phyloP scores from a whole-genome alignment of 2,113 vertebrate genomes.

The Sorex araneus region DNA sequence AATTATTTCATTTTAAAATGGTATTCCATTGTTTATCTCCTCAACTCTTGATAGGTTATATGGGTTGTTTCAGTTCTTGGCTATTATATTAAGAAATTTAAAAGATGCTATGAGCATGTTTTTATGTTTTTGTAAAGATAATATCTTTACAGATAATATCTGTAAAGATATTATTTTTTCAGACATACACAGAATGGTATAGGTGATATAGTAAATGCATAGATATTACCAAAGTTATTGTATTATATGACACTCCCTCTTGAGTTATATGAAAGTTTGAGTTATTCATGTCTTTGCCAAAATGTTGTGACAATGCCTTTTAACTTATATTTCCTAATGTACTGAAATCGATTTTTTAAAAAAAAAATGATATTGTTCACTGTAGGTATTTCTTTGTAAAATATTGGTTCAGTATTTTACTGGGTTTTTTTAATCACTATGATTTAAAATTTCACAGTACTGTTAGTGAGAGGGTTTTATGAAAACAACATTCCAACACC shows the following conservation, averaged over 20 bases:
- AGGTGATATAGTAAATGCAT: not conserved
- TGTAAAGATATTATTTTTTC: not conserved
- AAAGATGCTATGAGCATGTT: not conserved
- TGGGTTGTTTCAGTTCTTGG: not conserved
- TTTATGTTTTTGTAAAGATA: constrained; percentile 18
- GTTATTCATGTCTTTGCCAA: not conserved
- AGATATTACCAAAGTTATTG: not conserved
- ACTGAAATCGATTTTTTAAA: not conserved
- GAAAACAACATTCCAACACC: too few species aligned
- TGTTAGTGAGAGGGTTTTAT: too few species aligned
- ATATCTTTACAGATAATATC: not conserved
- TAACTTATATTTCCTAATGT: not conserved
- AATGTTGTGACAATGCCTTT: not conserved
- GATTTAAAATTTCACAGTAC: too few species aligned
- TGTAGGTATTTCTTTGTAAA: constrained; percentile 4
- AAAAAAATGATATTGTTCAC: not conserved
- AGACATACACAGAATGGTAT: not conserved
- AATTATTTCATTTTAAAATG: not conserved
- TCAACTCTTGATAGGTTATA: not conserved
- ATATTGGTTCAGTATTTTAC: not conserved
- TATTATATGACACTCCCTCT: not conserved
- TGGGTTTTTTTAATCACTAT: too few species aligned
- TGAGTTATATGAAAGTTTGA: not conserved
- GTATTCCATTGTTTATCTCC: not conserved
- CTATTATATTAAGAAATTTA: not conserved